Percentiles rank a stretch among this genome's conserved stretches.
Evolutionary conservation across 2,113 vertebrate species (phyloP).

Genomic region (Grammomys surdaster): DNA sequence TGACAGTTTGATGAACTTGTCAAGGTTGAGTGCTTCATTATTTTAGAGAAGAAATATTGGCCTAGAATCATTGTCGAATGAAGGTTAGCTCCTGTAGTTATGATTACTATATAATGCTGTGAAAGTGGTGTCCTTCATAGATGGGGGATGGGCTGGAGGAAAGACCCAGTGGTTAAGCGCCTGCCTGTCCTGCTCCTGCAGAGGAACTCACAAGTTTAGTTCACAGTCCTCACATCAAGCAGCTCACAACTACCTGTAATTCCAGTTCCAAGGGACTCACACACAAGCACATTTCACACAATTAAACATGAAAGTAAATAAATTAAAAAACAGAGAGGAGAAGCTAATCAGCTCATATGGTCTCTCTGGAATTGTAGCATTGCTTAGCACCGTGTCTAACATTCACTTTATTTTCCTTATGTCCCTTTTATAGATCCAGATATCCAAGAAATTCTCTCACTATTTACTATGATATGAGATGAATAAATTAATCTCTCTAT

Average conservation of each 20-base stretch:
- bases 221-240: too few relatives aligned
- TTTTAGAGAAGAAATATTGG: conserved; percentile 20
- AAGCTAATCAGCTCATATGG: neutral
- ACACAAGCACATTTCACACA: neutral
- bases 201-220: neutral
- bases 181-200: neutral
- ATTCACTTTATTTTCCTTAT: neutral
- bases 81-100: neutral
- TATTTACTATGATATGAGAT: neutral
- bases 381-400: neutral
- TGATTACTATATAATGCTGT: neutral
- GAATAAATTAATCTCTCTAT: neutral
- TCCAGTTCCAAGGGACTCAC: too few relatives aligned
- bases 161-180: neutral
- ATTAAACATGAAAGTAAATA: neutral
- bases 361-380: neutral
- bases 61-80: neutral
- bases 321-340: neutral
- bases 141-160: neutral
- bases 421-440: neutral
- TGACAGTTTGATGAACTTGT: neutral
- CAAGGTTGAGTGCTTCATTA: neutral
- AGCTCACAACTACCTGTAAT: neutral
- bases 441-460: neutral
- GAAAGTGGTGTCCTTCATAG: neutral